Evolutionary conservation across 1,140 invertebrate genomes (phyloP).

Genomic region (Matsumurasca onukii): DNA sequence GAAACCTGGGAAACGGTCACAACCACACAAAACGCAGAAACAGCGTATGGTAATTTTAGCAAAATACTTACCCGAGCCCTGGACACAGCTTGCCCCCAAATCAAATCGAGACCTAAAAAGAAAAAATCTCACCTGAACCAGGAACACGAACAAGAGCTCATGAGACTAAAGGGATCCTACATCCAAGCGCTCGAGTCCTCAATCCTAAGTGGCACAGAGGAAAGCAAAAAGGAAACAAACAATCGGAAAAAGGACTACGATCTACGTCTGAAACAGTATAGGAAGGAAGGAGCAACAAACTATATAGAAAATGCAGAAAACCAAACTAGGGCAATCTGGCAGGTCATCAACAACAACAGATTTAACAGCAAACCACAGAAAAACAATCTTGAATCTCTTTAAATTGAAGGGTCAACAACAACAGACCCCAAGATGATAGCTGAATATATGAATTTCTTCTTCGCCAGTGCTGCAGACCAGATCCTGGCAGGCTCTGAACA

Average conservation of each 20-base stretch:
- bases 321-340: background rate
- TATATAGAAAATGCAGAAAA: background rate
- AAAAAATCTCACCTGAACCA: background rate
- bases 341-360: background rate
- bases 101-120: background rate
- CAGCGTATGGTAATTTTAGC: background rate
- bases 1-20: background rate
- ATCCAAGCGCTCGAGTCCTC: background rate
- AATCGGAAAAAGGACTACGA: background rate
- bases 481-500: background rate
- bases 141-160: background rate
- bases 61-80: background rate
- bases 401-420: constrained; percentile 2
- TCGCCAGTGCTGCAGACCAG: background rate
- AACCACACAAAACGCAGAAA: background rate
- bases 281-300: background rate
- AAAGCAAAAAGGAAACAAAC: background rate
- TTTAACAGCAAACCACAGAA: background rate
- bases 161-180: background rate
- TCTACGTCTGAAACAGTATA: background rate
- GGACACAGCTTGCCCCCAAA: background rate
- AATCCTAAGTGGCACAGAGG: background rate
- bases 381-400: background rate
- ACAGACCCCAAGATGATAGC: background rate
- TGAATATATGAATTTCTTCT: background rate